Evolutionary conservation across 2,113 vertebrate genomes (phyloP).

Genomic region (Hemicordylus capensis): DNA sequence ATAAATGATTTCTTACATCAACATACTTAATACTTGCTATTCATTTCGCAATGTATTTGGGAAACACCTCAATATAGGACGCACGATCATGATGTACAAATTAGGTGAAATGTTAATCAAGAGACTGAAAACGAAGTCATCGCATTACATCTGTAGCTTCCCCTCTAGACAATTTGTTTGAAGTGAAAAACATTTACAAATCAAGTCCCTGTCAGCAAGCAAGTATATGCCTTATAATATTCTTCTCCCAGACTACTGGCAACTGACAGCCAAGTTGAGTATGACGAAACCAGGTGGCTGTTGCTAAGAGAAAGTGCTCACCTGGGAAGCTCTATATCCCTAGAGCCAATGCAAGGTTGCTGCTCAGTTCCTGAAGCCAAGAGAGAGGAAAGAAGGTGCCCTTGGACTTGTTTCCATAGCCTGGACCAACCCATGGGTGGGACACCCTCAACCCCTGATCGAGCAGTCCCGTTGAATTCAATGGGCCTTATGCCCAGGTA

Average conservation of each 20-base stretch:
- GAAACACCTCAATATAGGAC: not conserved
- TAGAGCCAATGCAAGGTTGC: not conserved
- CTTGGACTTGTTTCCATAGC: not conserved
- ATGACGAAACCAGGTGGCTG: not conserved
- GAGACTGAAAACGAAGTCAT: not conserved
- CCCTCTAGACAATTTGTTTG: not conserved
- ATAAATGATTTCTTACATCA: too few relatives aligned
- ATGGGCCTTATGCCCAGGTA: too few relatives aligned
- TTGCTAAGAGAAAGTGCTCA: not conserved
- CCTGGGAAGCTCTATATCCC: not conserved
- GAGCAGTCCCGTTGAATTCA: too few relatives aligned
- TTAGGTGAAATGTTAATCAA: not conserved
- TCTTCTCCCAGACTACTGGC: not conserved
- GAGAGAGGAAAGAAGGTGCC: too few relatives aligned
- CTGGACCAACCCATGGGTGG: too few relatives aligned
- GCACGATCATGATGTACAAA: not conserved
- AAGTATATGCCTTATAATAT: not conserved
- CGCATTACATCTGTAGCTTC: not conserved
- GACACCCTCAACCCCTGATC: too few relatives aligned
- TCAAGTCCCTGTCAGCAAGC: not conserved
- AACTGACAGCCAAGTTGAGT: not conserved
- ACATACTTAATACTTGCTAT: too few relatives aligned
- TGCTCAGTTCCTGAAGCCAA: not conserved
- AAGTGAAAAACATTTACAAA: not conserved
- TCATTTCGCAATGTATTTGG: not conserved